These are phyloP conservation scores for Trididemnum clinides DNA, from an alignment of 23 tunicate species.

Conservation along the genomic window DNA sequence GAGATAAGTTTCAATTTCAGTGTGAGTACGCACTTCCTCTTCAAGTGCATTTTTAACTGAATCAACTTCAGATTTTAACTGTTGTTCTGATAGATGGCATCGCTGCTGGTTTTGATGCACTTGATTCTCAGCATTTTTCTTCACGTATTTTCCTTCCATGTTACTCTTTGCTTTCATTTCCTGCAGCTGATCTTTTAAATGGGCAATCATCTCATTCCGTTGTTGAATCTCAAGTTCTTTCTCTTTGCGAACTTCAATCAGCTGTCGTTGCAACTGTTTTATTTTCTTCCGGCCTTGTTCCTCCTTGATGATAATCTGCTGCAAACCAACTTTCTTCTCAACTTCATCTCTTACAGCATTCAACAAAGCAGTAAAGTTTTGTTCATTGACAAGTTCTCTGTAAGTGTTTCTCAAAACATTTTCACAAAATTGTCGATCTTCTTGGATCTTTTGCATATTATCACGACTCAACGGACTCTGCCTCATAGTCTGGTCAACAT, in stretches of 20 bases:
- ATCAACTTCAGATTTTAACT: conserved; percentile 62
- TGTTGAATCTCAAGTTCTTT: conserved; percentile 90
- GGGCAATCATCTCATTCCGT: conserved; percentile 98
- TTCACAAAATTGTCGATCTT: conserved; percentile 87
- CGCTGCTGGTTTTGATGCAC: conserved; percentile 83
- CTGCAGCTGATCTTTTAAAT: conserved; percentile 97
- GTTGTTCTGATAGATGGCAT: conserved; percentile 61
- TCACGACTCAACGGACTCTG: conserved; percentile 87
- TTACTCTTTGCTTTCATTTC: conserved; percentile 95
- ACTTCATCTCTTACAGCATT: conserved; percentile 55
- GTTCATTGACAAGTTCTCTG: conserved; percentile 31
- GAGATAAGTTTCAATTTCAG: conserved; percentile 75
- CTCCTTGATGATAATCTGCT: conserved; percentile 79
- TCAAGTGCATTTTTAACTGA: conserved; percentile 31
- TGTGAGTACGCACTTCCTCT: conserved; percentile 82
- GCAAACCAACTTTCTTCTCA: conserved; percentile 65
- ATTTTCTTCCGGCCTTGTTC: conserved; percentile 87
- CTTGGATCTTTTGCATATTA: conserved; percentile 70
- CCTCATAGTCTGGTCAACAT: conserved; percentile 68
- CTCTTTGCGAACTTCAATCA: conserved; percentile 78
- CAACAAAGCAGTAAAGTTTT: conserved; percentile 36
- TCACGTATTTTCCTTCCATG: conserved; percentile 98
- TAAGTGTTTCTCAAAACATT: conserved; percentile 53
- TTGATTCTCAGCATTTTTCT: conserved; percentile 93
- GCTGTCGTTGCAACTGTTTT: conserved; percentile 74